Evolutionary conservation across 2,113 vertebrate species (phyloP).

Genomic region (Ia io): DNA sequence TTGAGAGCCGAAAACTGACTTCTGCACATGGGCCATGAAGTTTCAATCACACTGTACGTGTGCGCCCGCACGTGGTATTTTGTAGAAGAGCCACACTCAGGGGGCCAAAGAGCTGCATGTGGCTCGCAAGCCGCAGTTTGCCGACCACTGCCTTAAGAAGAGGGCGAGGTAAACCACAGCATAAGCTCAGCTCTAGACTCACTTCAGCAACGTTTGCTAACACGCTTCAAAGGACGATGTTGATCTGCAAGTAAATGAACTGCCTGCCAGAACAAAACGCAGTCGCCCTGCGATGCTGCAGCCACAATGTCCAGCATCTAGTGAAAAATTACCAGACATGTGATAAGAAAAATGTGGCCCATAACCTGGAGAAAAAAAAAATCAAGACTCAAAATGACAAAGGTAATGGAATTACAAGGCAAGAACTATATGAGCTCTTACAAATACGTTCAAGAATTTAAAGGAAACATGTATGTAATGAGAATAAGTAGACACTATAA

Average conservation of each 20-base stretch:
- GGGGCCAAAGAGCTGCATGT: too few species aligned
- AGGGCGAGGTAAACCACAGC: accelerated
- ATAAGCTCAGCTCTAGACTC: background rate
- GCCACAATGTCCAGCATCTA: background rate
- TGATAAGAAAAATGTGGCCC: background rate
- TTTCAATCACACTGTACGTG: too few species aligned
- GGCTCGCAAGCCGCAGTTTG: too few species aligned
- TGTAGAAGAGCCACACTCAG: too few species aligned
- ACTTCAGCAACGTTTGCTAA: background rate
- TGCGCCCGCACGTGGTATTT: too few species aligned
- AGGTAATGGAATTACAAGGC: background rate
- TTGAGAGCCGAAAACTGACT: too few species aligned
- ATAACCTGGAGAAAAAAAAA: background rate
- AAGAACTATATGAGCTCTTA: background rate
- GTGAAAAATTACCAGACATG: background rate
- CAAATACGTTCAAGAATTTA: background rate
- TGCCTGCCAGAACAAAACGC: background rate
- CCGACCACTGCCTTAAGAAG: background rate
- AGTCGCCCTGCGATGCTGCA: background rate
- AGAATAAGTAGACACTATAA: background rate
- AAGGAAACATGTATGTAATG: background rate
- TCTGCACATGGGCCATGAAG: too few species aligned
- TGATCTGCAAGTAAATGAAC: background rate
- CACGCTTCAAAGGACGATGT: background rate
- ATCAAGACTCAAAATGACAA: background rate